Evolutionary conservation across 2,888 invertebrate genomes (phyloP), one percentile per base, ranked within the genome.

Genomic region (Harpalus rubripes): DNA sequence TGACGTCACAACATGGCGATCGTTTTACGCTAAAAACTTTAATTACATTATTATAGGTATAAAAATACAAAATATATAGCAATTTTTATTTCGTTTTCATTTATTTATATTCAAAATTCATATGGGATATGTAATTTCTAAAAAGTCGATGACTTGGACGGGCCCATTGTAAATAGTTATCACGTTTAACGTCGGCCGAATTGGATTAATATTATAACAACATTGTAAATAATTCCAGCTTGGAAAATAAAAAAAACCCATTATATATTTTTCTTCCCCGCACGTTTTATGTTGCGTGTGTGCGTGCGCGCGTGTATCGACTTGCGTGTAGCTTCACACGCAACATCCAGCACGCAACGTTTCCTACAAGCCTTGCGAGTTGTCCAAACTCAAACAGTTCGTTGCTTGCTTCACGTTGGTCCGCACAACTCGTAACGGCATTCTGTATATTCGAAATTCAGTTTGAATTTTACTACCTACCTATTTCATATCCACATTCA

Each of bases 251-350:
- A 39, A 12, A 65, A 63, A 63, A n/a, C 8, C n/a, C 44, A 12
- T 10, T 52, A 12, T 8, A 52, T 52, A 44, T 52, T 52, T 52
- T 8, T 52, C 61, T 39, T 41, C 39, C 61, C 79, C 39, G 5
- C 7, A 61, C 59, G 32, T 79, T 18, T 22, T 59, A 80, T 16
- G 39, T 39, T 61, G 80, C 63, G 61, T n/a, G n/a, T n/a, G n/a
- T n/a, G n/a, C n/a, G 61, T 76, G 74, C 83, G 83, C 61, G 74
- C 74, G 44, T 74, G 39, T 84, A 84, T 84, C 76, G 84, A 84
- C 84, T 76, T 52, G 84, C 84, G 78, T 78, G 78, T 65, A 78
- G 44, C 12, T 52, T 8, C 32, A 63, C 63, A n/a, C 61, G 39
- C 41, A 18, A 26, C 74, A 68, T 16, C 76, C 76, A 78, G 32